A percentile compares a stretch with the other conserved stretches of the same genome.
Evolutionary conservation across 2,888 invertebrate species (phyloP).

Genomic region (Calliscelio sp.): DNA sequence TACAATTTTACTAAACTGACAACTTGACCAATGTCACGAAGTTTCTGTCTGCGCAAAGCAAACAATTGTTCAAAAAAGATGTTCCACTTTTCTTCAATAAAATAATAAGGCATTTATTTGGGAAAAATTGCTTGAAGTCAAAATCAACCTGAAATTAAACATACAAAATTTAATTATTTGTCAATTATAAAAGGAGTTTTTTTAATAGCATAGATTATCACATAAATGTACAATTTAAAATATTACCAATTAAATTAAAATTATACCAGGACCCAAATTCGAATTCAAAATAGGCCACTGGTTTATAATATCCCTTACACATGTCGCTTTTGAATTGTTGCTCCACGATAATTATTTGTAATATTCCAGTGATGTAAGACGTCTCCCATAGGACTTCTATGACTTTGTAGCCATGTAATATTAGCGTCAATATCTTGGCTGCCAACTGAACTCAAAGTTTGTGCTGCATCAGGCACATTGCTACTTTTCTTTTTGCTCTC

Average conservation of each 20-base stretch:
- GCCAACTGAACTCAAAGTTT: not conserved
- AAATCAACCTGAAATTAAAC: slow-evolving; percentile 16
- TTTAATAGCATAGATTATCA: not conserved
- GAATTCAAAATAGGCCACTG: slow-evolving; percentile 25
- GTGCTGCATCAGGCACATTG: not conserved
- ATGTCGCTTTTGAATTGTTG: not conserved
- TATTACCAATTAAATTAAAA: slow-evolving; percentile 13
- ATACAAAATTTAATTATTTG: not conserved
- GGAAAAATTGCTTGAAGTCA: slow-evolving; percentile 7
- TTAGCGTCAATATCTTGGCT: not conserved
- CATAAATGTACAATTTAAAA: not conserved
- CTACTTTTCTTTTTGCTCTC: slow-evolving; percentile 2
- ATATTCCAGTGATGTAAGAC: slow-evolving; percentile 6
- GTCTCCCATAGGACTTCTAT: slow-evolving; percentile 8
- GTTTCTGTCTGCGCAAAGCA: not conserved
- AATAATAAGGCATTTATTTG: slow-evolving; percentile 1
- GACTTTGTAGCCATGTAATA: slow-evolving; percentile 2
- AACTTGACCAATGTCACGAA: not conserved
- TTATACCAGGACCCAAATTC: slow-evolving; percentile 18
- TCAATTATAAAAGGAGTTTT: not conserved
- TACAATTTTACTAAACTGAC: not conserved
- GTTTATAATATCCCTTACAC: slow-evolving; percentile 3
- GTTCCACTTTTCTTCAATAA: slow-evolving; percentile 25
- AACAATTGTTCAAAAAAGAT: not conserved
- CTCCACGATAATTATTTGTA: not conserved